Conservation (phyloP, 1,140 invertebrate genomes). For the Goniozus legneri region DNA sequence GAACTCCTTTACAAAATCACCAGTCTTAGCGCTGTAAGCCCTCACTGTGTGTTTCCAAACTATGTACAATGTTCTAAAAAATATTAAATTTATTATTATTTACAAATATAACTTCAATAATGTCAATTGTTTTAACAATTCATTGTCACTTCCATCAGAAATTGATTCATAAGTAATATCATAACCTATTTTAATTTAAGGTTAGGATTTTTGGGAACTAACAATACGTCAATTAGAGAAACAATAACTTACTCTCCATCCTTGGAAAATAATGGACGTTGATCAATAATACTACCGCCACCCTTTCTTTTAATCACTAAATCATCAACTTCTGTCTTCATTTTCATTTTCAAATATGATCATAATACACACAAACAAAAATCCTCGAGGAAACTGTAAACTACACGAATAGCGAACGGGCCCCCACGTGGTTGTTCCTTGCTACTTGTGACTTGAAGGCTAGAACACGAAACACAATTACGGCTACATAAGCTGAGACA, state of each 20-base stretch:
- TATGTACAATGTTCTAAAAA: slow-evolving; percentile 58
- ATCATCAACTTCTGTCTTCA: too few species aligned
- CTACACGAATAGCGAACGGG: too few species aligned
- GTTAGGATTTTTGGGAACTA: too few species aligned
- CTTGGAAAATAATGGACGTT: slow-evolving; percentile 60
- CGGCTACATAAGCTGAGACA: too few species aligned
- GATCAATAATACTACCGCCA: slow-evolving; percentile 62
- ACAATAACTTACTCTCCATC: slow-evolving; percentile 61
- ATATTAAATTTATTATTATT: slow-evolving; percentile 13
- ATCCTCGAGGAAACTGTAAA: too few species aligned
- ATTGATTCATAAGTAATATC: background rate
- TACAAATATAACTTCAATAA: background rate
- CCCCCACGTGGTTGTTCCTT: too few species aligned
- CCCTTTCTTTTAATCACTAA: slow-evolving; percentile 50
- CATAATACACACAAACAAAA: too few species aligned
- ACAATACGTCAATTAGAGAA: slow-evolving; percentile 15
- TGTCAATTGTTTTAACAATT: background rate
- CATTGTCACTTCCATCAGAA: background rate
- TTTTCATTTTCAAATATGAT: too few species aligned
- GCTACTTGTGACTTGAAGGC: too few species aligned
- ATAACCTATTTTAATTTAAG: too few species aligned
- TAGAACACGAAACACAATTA: too few species aligned
- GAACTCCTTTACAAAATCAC: slow-evolving; percentile 56
- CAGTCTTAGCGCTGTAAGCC: slow-evolving; percentile 59
- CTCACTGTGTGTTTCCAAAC: slow-evolving; percentile 56